Percentiles rank a stretch among this genome's conserved stretches.
Evolutionary conservation across 2,113 vertebrate genomes (phyloP).

Genomic region (Takifugu bimaculatus): DNA sequence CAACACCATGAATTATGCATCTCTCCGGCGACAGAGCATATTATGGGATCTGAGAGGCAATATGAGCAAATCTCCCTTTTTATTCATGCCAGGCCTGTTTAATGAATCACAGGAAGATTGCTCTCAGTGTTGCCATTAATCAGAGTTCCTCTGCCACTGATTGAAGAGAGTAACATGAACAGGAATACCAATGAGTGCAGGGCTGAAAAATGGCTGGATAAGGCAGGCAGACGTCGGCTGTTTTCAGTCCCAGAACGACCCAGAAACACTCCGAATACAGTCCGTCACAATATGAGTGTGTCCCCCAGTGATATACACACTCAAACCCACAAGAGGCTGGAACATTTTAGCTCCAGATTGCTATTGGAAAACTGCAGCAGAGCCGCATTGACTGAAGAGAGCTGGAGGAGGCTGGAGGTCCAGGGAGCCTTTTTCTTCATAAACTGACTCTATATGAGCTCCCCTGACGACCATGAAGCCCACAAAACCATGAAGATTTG

Average conservation of each 20-base stretch:
- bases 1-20: constrained; percentile 72
- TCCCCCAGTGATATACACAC: constrained; percentile 20
- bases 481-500: constrained; percentile 15
- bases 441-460: constrained; percentile 51
- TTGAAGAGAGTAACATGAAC: constrained; percentile 70
- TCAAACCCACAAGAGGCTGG: constrained; percentile 40
- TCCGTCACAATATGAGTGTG: constrained; percentile 33
- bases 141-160: constrained; percentile 63
- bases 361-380: constrained; percentile 49
- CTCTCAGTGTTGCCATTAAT: constrained; percentile 71
- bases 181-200: constrained; percentile 70
- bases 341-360: constrained; percentile 43
- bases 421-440: constrained; percentile 46
- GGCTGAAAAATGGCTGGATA: constrained; percentile 55
- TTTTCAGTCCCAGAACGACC: too few relatives aligned
- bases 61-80: constrained; percentile 70
- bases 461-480: constrained; percentile 25
- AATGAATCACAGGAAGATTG: constrained; percentile 70
- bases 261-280: constrained; percentile 22
- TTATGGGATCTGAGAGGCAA: constrained; percentile 69
- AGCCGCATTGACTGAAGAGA: constrained; percentile 55
- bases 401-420: constrained; percentile 18
- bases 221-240: neutral
- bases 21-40: constrained; percentile 56
- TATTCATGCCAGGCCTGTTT: constrained; percentile 69